These are phyloP conservation scores for Elanus axillaris DNA, from an alignment of 2,113 vertebrate species.

Conservation along the genomic window DNA sequence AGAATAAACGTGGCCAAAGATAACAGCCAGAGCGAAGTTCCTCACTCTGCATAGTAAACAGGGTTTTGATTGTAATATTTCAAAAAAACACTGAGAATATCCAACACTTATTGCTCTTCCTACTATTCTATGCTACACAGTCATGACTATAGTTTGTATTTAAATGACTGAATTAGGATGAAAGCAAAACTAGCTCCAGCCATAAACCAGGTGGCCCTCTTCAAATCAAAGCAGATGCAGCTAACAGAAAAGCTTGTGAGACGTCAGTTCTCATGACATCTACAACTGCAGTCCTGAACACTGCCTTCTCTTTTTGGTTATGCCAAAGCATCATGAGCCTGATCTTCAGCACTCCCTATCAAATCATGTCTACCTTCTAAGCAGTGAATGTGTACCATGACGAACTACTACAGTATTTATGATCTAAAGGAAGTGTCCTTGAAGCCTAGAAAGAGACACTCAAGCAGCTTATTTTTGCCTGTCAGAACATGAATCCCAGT, in stretches of 20 bases:
- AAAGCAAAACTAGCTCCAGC: conserved; percentile 39
- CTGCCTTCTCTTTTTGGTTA: background rate
- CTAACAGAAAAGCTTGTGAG: conserved; percentile 10
- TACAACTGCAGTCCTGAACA: background rate
- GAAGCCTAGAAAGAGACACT: background rate
- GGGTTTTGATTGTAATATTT: background rate
- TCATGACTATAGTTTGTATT: background rate
- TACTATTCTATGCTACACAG: background rate
- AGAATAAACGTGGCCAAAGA: background rate
- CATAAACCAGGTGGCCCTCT: conserved; percentile 6
- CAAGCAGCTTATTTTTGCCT: background rate
- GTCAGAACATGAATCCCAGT: background rate
- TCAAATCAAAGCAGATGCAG: conserved; percentile 37
- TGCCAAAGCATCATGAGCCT: background rate
- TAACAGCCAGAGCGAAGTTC: background rate
- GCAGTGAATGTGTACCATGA: background rate
- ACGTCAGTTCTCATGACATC: background rate
- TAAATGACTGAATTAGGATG: background rate
- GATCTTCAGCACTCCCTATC: background rate
- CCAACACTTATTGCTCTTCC: background rate
- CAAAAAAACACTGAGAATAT: background rate
- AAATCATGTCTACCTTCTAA: background rate
- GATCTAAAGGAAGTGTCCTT: background rate
- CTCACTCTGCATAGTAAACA: background rate
- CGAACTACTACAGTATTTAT: background rate